Percentiles rank a stretch among this genome's conserved stretches.
phyloP scores from a whole-genome alignment of 2,888 invertebrate species.

The Campoplex nolae region DNA sequence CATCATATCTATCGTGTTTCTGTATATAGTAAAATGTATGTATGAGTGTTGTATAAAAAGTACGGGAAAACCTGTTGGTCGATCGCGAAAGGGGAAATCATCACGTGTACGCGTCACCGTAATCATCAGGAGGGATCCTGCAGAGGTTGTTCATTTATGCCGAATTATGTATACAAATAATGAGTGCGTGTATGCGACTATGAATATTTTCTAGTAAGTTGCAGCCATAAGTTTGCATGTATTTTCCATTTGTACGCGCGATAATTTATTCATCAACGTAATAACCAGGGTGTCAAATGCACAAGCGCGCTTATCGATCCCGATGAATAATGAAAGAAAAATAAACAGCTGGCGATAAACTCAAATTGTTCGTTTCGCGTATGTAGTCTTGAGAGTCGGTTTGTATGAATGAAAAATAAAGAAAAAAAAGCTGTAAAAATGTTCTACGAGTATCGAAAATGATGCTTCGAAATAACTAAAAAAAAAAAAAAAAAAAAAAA shows the following conservation, averaged over 20 bases:
- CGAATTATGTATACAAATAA: background rate
- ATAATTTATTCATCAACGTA: slow-evolving; percentile 48
- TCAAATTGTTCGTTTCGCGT: background rate
- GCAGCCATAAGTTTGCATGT: slow-evolving; percentile 34
- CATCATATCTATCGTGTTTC: slow-evolving; percentile 46
- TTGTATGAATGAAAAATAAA: background rate
- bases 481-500: background rate
- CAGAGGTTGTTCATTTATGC: slow-evolving; percentile 36
- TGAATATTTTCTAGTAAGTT: slow-evolving; percentile 8
- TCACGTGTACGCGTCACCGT: slow-evolving; percentile 69
- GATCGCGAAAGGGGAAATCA: slow-evolving; percentile 71
- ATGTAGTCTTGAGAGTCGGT: background rate
- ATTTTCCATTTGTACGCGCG: slow-evolving; percentile 57
- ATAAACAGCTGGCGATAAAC: slow-evolving; percentile 19
- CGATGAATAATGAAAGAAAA: slow-evolving; percentile 7
- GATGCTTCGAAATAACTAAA: background rate
- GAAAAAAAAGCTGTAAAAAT: slow-evolving; percentile 22
- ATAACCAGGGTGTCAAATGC: slow-evolving; percentile 4
- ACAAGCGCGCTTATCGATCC: background rate
- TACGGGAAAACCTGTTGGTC: slow-evolving; percentile 75
- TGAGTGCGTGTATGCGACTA: background rate
- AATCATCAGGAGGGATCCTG: slow-evolving; percentile 57
- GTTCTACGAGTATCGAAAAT: slow-evolving; percentile 21
- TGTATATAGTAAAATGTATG: slow-evolving; percentile 21
- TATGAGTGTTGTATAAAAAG: slow-evolving; percentile 2